These are phyloP conservation scores for Eira barbara DNA, from an alignment of 2,113 vertebrate genomes.

Conservation along the genomic window DNA sequence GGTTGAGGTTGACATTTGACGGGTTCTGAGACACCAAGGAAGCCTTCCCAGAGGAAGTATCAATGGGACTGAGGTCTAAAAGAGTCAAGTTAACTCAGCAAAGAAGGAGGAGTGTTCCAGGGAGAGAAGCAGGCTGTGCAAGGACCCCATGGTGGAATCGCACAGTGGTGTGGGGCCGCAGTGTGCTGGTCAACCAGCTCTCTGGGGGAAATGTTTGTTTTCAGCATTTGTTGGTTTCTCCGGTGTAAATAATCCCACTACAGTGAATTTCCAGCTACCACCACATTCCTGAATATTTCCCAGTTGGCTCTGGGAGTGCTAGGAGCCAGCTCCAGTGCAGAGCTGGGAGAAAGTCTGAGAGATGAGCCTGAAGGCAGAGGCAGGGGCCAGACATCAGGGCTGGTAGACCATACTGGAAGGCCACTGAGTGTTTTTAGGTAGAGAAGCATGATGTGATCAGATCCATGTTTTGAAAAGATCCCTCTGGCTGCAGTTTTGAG, in stretches of 20 bases:
- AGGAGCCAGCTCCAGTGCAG: neutral
- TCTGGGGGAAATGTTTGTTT: neutral
- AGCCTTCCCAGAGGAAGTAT: neutral
- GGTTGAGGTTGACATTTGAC: neutral
- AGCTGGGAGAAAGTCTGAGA: neutral
- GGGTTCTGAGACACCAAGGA: neutral
- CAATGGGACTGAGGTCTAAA: too few relatives aligned
- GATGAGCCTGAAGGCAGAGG: neutral
- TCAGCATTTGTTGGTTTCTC: neutral
- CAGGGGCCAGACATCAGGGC: neutral
- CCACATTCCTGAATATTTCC: neutral
- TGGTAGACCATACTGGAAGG: neutral
- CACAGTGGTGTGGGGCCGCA: fast-evolving
- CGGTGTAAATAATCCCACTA: neutral
- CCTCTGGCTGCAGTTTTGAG: neutral
- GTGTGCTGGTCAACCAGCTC: neutral
- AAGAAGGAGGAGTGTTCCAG: neutral
- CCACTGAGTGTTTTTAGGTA: neutral
- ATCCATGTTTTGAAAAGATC: neutral
- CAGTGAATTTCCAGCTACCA: neutral
- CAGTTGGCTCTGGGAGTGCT: neutral
- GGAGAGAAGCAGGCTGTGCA: fast-evolving
- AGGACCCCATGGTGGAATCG: fast-evolving
- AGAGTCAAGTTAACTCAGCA: neutral
- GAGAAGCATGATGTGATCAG: fast-evolving